Evolutionary conservation across 2,888 invertebrate species (phyloP), one percentile per base, ranked within the genome.

Genomic region (Aporophyla nigra): DNA sequence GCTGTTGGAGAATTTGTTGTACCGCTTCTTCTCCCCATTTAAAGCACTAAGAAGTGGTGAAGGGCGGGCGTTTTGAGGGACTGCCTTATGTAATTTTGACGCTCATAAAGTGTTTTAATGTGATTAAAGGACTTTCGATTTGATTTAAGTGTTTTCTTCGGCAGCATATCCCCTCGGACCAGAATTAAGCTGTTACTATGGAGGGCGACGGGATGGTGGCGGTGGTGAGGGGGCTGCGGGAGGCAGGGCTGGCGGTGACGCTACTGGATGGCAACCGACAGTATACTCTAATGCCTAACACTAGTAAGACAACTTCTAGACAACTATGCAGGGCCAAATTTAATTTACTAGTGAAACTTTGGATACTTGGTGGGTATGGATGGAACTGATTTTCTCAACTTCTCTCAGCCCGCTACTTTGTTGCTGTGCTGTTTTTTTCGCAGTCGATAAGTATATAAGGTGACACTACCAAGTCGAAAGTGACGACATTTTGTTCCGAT

Each of bases 161-260:
- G 7, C 88, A 94, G 94, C 91, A 93, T 63, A 92, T 93, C 27
- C 94, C 94, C 14, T 65, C 83, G 12, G 74, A 82, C 67, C 81
- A 81, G 33, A 85, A 88, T 65, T 89, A 82, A 86, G 19, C n/a
- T n/a, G 62, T n/a, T 51, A 10, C 21, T 14, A 91, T 90, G 92
- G 91, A 90, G 62, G 81, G 84, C 1, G 91, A 93, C 10, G 95
- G 94, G 4, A 94, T 95, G 94, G 92, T 94, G 74, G 94, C 95
- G 0, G 92, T 96, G 76, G 93, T 96, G 24, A 89, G 92, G 0
- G 92, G 93, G 0, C 80, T 94, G 1, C 87, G 87, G 12, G 92
- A 94, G 69, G 83, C 94, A 0, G 91, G 92, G 0, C 88, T 96
- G 0, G 91, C 94, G 0, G 95, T 96, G 7, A 94, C 96, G 0